Base-by-base conservation (phyloP, 1,140 invertebrate genomes). In the Lysiphlebus fabarum region DNA sequence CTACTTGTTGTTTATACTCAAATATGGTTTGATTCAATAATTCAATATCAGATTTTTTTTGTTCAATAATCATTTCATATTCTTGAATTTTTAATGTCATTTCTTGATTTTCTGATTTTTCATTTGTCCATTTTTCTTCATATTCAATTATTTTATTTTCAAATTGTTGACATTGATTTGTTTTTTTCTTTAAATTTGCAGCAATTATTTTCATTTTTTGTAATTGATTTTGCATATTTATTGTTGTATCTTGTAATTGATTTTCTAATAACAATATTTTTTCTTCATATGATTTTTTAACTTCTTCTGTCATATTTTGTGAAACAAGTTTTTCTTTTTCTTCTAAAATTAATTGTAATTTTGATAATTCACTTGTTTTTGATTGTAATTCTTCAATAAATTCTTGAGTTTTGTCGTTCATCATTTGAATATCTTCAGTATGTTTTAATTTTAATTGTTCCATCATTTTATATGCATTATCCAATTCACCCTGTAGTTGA, bases 171-270 rank as follows among this genome's bases (percentile, higher is more conserved):
- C 84, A 86, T 47, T 84, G 74, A 14, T 78, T 63, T 0, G 82
- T 76, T 69, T 90, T 90, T 64, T 89, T 89, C 68, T 91, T 91
- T 7, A 90, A 77, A 66, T 85, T 89, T 0, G 85, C 78, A 4
- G 88, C 88, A 63, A 88, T 85, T 63, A 90, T 90, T 65, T 90
- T 90, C 70, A 91, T 82, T 73, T 90, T 90, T 53, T 90, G 87
- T 33, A 86, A 68, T 53, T 75, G 76, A 4, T 56, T 53, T 45
- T 72, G 69, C 3, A 65, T 56, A 7, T 73, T 76, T 0, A 62
- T 58, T 6, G 69, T 66, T 0, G 67, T 62, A 17, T 71, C 66
- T 2, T 45, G n/a, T 26, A 56, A 56, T 40, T 56, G 33, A 14
- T 41, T 47, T 17, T 47, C 37, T n/a, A 56, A 36, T 4, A 7